Evolutionary conservation across 2,888 invertebrate genomes (phyloP), one percentile per base, ranked within the genome.

Genomic region (Melitaea athalia): DNA sequence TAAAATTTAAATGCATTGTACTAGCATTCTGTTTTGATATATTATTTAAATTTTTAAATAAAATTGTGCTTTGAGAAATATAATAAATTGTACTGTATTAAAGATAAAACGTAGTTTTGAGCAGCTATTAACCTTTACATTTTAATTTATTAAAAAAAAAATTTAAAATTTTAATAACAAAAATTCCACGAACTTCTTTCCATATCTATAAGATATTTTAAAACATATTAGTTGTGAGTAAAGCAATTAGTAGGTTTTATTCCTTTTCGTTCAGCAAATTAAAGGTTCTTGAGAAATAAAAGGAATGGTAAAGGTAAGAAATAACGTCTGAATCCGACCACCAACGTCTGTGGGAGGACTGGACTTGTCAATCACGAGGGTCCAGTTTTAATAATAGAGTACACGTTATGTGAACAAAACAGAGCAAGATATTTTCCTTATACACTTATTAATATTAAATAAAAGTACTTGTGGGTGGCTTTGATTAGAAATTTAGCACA

Each of bases 361-460:
- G 72, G 61, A 79, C 81, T 79, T 88, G 89, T 89, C 89, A 89
- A 88, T 91, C 89, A 90, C 80, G 61, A 55, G 53, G 57, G 63
- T 59, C 64, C 64, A 68, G 68, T 66, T 66, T 68, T 66, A 57
- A 66, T 68, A 65, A 70, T 70, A 70, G 70, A 67, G 55, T 49
- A 11, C 45, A 45, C 45, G 45, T 14, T 14, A 12, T 45, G 8
- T 12, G 45, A 12, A 45, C 45, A 45, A 38, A 38, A 38, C 5
- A 38, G 6, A 5, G 11, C 11, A 45, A 12, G 1, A 43, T 43
- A 43, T 43, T 7, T 43, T 43, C 3, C 12, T 11, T 11, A 45
- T 4, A 45, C 11, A 45, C 11, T 45, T 45, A 45, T 45, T 12
- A 10, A 14, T 1, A 45, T 45, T 11, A 2, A 8, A 14, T 45